Evolutionary conservation across 2,797 vertebrate species (phyloP), one percentile per base, ranked within the genome.

Genomic region (Muscicapa striata): DNA sequence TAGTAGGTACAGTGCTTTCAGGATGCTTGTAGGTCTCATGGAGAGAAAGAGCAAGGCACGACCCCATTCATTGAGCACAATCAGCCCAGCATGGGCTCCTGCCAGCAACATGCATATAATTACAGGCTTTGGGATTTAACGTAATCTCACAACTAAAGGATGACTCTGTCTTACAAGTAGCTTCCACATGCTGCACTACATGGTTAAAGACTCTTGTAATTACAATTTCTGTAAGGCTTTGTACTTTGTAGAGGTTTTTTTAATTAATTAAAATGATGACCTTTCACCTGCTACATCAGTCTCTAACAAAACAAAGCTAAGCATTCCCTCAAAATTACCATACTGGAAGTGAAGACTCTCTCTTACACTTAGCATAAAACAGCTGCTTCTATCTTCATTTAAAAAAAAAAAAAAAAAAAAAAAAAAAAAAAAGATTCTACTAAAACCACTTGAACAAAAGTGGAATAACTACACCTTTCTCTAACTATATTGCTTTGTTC

Each of bases 71-170:
- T 11, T 9, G 54, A 57, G 69, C 57, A 74, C 30, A 83, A 70
- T 87, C 87, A 95, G 74, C 26, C 79, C 73, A 55, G 72, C 46
- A 5, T 22, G 22, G 67, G 80, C 92, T 89, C 92, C 87, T 91
- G 90, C 87, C 87, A 95, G 80, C 89, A 90, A 85, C 76, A 57
- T 26, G 64, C 81, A 77, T 86, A 79, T 93, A 96, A 96, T 97
- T 95, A 96, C 43, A 69, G 79, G 88, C 86, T 79, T 43, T 54
- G 73, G 91, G 95, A 95, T 88, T 91, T 93, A 93, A 93, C 1
- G 7, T 91, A 94, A 97, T 95, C 82, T 93, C 86, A 69, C 93
- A 97, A 95, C 72, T 83, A 90, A 97, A 78, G 61, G 73, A 93
- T 95, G 78, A 57, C 36, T 91, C 76, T 83, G 51, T 74, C 87